These are phyloP conservation scores for Globodera rostochiensis DNA, from an alignment of 1,140 invertebrate species.

Conservation along the genomic window DNA sequence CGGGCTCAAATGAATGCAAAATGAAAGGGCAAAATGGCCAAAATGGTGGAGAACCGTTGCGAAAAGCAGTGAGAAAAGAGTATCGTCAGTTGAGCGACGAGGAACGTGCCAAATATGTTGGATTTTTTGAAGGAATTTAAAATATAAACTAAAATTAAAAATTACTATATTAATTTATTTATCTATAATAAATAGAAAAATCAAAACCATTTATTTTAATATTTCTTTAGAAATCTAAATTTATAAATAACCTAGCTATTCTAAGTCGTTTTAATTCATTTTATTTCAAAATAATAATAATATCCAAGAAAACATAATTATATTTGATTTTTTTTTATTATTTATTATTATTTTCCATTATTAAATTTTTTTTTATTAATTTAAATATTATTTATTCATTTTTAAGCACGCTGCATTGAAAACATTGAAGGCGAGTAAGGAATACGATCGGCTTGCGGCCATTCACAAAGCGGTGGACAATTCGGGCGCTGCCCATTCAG, in stretches of 20 bases:
- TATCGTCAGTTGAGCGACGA: slow-evolving; percentile 40
- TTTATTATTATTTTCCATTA: too few species aligned
- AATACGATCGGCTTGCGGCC: slow-evolving; percentile 56
- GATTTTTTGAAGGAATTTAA: neutral
- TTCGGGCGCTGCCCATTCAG: slow-evolving; percentile 44
- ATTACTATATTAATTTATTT: too few species aligned
- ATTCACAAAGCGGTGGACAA: slow-evolving; percentile 57
- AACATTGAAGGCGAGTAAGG: slow-evolving; percentile 64
- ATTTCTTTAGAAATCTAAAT: too few species aligned
- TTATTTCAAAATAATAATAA: too few species aligned
- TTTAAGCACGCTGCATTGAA: slow-evolving; percentile 64
- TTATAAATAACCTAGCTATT: too few species aligned
- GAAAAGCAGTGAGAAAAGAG: slow-evolving; percentile 45
- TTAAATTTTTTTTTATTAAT: neutral
- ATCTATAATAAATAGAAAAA: too few species aligned
- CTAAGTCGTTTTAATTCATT: too few species aligned
- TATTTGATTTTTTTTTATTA: too few species aligned
- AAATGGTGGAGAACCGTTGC: slow-evolving; percentile 30
- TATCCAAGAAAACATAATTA: too few species aligned
- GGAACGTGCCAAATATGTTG: slow-evolving; percentile 21
- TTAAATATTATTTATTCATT: neutral
- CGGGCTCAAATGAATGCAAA: slow-evolving; percentile 32
- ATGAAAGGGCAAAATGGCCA: neutral
- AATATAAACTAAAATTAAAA: too few species aligned
- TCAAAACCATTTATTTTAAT: too few species aligned